Percentiles rank a stretch among this genome's conserved stretches.
phyloP scores from a whole-genome alignment of 2,113 vertebrate species.

The Caranx melampygus region DNA sequence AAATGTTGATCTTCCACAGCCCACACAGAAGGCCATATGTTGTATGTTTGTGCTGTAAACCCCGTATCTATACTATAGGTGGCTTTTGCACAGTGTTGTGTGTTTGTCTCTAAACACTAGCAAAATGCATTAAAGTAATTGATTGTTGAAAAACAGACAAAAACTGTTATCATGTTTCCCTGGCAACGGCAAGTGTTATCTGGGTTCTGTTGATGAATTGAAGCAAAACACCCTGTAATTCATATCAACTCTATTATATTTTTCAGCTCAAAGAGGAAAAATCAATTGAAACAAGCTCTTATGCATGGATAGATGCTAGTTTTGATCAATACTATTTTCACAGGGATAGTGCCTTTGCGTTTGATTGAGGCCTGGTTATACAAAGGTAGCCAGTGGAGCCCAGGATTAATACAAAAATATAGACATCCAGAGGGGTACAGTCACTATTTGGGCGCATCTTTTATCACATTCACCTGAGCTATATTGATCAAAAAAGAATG shows the following conservation, averaged over 20 bases:
- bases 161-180: conserved; percentile 89
- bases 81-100: conserved; percentile 61
- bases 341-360: conserved; percentile 77
- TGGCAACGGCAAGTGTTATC: conserved; percentile 90
- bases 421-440: conserved; percentile 38
- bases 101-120: conserved; percentile 83
- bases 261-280: conserved; percentile 81
- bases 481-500: conserved; percentile 70
- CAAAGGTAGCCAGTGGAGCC: conserved; percentile 45
- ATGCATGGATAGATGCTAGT: conserved; percentile 80
- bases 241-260: conserved; percentile 85
- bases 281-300: conserved; percentile 84
- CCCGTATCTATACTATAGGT: conserved; percentile 61
- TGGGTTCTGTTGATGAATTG: conserved; percentile 89
- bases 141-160: conserved; percentile 91
- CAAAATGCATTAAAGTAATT: conserved; percentile 89
- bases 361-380: conserved; percentile 77
- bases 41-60: conserved; percentile 59
- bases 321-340: conserved; percentile 85
- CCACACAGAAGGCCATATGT: conserved; percentile 51
- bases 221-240: conserved; percentile 91
- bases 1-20: conserved; percentile 65
- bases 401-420: conserved; percentile 49
- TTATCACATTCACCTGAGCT: conserved; percentile 63
- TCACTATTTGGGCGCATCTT: conserved; percentile 51